These are phyloP conservation scores for Cephus cinctus DNA, from an alignment of 1,140 invertebrate species.

Conservation along the genomic window DNA sequence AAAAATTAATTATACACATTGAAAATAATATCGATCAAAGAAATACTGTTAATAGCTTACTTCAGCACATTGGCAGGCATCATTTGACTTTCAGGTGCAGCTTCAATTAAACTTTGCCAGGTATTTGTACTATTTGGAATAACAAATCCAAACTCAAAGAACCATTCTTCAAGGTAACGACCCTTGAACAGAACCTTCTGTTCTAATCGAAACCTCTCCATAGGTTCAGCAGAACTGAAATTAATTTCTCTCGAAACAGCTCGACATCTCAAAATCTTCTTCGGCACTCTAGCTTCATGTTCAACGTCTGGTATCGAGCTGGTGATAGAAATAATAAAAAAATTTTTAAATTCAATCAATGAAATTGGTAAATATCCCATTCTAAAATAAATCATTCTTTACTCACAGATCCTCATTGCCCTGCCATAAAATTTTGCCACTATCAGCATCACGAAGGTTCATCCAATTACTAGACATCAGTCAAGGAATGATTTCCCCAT, in stretches of 20 bases:
- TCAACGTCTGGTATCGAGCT: conserved; percentile 82
- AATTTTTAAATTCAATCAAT: conserved; percentile 1
- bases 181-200: conserved; percentile 87
- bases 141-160: conserved; percentile 99
- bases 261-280: conserved; percentile 92
- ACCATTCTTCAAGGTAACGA: conserved; percentile 92
- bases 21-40: conserved; percentile 7
- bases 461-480: conserved; percentile 86
- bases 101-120: conserved; percentile 98
- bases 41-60: conserved; percentile 55
- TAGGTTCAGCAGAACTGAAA: conserved; percentile 94
- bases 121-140: conserved; percentile 99
- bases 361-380: neutral
- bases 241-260: conserved; percentile 97
- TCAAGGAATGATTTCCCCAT: neutral
- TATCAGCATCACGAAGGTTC: conserved; percentile 94
- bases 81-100: conserved; percentile 99
- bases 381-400: conserved; percentile 10
- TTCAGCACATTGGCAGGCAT: conserved; percentile 98
- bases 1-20: conserved; percentile 17
- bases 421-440: conserved; percentile 96
- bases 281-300: conserved; percentile 95
- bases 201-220: conserved; percentile 96
- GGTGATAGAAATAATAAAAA: conserved; percentile 20
- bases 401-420: conserved; percentile 93